Evolutionary conservation across 1,140 invertebrate genomes (phyloP).

Genomic region (Chironomus striatipennis): DNA sequence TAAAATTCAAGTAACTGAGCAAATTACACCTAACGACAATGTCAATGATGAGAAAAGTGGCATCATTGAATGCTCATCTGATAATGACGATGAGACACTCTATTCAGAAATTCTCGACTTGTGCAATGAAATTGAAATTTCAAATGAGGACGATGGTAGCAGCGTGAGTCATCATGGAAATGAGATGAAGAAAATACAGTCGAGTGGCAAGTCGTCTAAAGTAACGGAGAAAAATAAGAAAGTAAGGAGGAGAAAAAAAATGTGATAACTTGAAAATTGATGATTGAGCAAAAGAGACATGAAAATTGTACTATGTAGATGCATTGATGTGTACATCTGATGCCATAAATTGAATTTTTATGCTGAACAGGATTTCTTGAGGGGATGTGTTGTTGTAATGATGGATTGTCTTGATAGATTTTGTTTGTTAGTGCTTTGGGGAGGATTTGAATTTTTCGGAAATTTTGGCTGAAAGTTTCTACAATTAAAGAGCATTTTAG

Average conservation of each 20-base stretch:
- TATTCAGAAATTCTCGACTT: background rate
- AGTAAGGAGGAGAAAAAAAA: background rate
- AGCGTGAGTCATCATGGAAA: background rate
- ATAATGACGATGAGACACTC: slow-evolving; percentile 11
- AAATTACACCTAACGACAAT: background rate
- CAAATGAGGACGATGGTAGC: background rate
- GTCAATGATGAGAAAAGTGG: background rate
- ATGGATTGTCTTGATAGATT: too few species aligned
- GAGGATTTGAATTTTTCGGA: too few species aligned
- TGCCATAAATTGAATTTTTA: slow-evolving; percentile 9
- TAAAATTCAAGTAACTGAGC: background rate
- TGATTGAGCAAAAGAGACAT: background rate
- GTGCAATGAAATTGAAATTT: slow-evolving; percentile 13
- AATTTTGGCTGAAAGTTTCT: too few species aligned
- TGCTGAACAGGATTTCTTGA: background rate
- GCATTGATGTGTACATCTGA: background rate
- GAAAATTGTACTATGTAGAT: background rate
- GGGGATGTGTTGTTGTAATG: too few species aligned
- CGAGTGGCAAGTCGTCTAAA: background rate
- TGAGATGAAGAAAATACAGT: background rate
- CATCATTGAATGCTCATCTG: background rate
- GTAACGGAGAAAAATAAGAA: background rate
- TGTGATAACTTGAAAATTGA: background rate
- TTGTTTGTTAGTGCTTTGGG: too few species aligned
- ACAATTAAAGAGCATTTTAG: too few species aligned